Conservation (phyloP, 1,140 invertebrate species). For the Antheraea pernyi region DNA sequence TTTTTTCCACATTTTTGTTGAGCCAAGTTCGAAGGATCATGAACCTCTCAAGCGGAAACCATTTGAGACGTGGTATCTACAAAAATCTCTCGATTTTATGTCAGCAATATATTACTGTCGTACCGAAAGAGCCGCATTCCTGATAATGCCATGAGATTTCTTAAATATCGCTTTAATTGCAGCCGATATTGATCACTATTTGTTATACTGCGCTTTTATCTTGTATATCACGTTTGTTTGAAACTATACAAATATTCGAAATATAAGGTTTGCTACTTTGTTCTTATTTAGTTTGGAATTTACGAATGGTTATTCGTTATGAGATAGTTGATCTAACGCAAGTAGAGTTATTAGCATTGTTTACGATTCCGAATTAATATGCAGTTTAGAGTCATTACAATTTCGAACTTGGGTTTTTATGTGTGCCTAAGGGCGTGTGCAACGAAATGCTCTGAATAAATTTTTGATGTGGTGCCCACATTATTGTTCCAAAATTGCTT, state of each 20-base stretch:
- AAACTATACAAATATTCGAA: constrained; percentile 30
- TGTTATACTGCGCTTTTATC: constrained; percentile 52
- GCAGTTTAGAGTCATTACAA: too few relatives aligned
- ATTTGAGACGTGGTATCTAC: constrained; percentile 65
- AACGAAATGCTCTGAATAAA: too few relatives aligned
- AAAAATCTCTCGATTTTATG: constrained; percentile 69
- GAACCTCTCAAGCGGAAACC: constrained; percentile 51
- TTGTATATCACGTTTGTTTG: constrained; percentile 35
- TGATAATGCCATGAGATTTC: constrained; percentile 60
- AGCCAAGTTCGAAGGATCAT: constrained; percentile 38
- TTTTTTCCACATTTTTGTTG: constrained; percentile 66
- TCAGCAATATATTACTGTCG: constrained; percentile 71
- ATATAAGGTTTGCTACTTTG: constrained; percentile 17
- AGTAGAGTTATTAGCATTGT: too few relatives aligned
- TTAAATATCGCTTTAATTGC: constrained; percentile 71
- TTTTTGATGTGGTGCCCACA: too few relatives aligned
- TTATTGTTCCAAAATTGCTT: too few relatives aligned
- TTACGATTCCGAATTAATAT: too few relatives aligned
- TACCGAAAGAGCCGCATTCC: constrained; percentile 48
- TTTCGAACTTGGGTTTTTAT: too few relatives aligned
- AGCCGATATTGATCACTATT: constrained; percentile 64
- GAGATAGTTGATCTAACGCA: too few relatives aligned
- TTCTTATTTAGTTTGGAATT: too few relatives aligned
- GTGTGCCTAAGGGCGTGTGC: too few relatives aligned
- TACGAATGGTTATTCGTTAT: too few relatives aligned